phyloP scores from a whole-genome alignment of 2,888 invertebrate genomes.

The Timandra comae region DNA sequence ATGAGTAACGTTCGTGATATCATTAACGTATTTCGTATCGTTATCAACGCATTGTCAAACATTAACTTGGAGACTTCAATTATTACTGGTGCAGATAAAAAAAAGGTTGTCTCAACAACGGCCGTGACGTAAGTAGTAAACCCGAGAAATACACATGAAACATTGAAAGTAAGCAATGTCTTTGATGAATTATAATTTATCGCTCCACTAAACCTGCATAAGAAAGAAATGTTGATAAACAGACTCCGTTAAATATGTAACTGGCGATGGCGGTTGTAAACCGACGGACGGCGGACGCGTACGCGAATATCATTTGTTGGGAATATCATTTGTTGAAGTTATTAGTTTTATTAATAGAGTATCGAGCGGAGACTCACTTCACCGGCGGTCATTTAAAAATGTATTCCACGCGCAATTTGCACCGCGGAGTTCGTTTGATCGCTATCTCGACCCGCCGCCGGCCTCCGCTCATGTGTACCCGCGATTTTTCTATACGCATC shows the following conservation, averaged over 20 bases:
- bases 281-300: slow-evolving; percentile 66
- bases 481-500: slow-evolving; percentile 64
- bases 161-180: slow-evolving; percentile 67
- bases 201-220: slow-evolving; percentile 71
- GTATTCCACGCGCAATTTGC: slow-evolving; percentile 61
- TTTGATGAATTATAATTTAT: slow-evolving; percentile 76
- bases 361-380: slow-evolving; percentile 47
- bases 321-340: slow-evolving; percentile 53
- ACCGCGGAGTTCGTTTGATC: slow-evolving; percentile 50
- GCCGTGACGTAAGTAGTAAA: slow-evolving; percentile 51
- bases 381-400: slow-evolving; percentile 53
- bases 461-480: slow-evolving; percentile 43
- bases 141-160: slow-evolving; percentile 60
- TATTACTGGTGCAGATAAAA: slow-evolving; percentile 22
- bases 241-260: slow-evolving; percentile 76
- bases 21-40: slow-evolving; percentile 37
- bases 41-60: slow-evolving; percentile 50
- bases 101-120: slow-evolving; percentile 48
- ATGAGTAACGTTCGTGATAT: slow-evolving; percentile 47
- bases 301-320: slow-evolving; percentile 48
- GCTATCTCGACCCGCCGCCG: slow-evolving; percentile 33
- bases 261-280: slow-evolving; percentile 74
- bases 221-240: slow-evolving; percentile 77
- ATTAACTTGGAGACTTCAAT: slow-evolving; percentile 39
- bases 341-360: slow-evolving; percentile 54